phyloP scores from a whole-genome alignment of 2,888 invertebrate genomes.

The Eurytoma adleriae region DNA sequence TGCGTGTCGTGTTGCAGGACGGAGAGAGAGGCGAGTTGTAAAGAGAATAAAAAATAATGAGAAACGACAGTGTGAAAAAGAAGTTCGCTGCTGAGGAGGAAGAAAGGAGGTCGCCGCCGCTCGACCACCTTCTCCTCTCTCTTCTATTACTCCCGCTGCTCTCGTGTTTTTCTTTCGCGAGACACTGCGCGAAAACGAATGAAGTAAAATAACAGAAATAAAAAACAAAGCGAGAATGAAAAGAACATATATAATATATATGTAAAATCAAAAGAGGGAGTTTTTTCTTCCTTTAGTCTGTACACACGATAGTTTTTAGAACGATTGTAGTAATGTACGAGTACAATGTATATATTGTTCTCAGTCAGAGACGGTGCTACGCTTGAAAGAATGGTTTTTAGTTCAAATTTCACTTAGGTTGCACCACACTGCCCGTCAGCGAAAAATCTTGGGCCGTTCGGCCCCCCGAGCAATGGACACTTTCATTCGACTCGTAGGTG shows the following conservation, averaged over 20 bases:
- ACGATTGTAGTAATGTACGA: not conserved
- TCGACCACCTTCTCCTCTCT: slow-evolving; percentile 10
- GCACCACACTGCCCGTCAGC: slow-evolving; percentile 73
- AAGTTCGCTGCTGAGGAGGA: not conserved
- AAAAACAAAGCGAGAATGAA: too few species aligned
- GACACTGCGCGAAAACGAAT: too few species aligned
- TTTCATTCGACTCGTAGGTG: slow-evolving; percentile 53
- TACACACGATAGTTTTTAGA: slow-evolving; percentile 18
- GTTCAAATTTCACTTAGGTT: slow-evolving; percentile 61
- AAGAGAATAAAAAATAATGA: not conserved
- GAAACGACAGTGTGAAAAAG: slow-evolving; percentile 12
- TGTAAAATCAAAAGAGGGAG: slow-evolving; percentile 28
- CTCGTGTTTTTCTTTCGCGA: not conserved
- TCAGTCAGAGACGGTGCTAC: slow-evolving; percentile 75
- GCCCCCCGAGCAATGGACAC: slow-evolving; percentile 73
- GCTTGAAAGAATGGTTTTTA: slow-evolving; percentile 71
- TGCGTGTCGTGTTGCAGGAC: slow-evolving; percentile 6
- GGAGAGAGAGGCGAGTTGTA: slow-evolving; percentile 51
- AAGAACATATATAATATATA: not conserved
- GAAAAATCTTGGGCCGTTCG: slow-evolving; percentile 65
- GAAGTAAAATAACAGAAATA: too few species aligned
- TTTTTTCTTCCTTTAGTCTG: slow-evolving; percentile 20
- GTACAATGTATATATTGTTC: slow-evolving; percentile 57
- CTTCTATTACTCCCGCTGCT: not conserved
- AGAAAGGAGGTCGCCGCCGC: slow-evolving; percentile 6